Conservation (phyloP, 2,888 invertebrate genomes). For the Dryobotodes eremita region DNA sequence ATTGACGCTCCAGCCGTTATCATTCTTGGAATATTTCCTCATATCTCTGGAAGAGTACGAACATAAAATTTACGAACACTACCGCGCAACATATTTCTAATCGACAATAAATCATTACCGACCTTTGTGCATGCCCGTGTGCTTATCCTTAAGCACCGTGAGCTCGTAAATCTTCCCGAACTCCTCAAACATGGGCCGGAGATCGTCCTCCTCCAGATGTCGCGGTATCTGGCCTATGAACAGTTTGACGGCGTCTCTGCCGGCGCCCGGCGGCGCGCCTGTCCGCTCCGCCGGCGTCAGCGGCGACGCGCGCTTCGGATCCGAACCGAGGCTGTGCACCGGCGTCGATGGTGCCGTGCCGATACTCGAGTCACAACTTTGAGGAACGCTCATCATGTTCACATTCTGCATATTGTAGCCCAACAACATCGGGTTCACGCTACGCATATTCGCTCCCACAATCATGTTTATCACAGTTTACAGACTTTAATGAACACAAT, state of each 20-base stretch:
- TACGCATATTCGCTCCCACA: constrained; percentile 84
- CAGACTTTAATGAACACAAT: constrained; percentile 79
- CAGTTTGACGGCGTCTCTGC: constrained; percentile 94
- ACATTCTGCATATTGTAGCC: constrained; percentile 80
- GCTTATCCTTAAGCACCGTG: constrained; percentile 98
- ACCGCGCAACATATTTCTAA: constrained; percentile 57
- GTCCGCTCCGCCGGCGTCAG: constrained; percentile 86
- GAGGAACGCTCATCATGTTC: constrained; percentile 71
- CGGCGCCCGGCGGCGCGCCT: constrained; percentile 86
- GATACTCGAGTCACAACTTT: constrained; percentile 67
- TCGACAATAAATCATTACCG: constrained; percentile 76
- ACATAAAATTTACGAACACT: constrained; percentile 51
- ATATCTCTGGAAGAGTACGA: constrained; percentile 31
- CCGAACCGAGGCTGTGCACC: constrained; percentile 76
- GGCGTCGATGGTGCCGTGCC: constrained; percentile 87
- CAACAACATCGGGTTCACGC: constrained; percentile 83
- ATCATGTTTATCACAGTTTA: constrained; percentile 86
- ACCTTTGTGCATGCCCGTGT: constrained; percentile 99
- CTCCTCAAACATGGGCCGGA: constrained; percentile 97
- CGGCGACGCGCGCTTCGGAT: constrained; percentile 78
- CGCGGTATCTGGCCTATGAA: constrained; percentile 98
- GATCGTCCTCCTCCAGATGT: constrained; percentile 96
- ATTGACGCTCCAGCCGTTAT: constrained; percentile 12
- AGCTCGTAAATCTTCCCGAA: constrained; percentile 98
- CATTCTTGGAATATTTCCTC: constrained; percentile 29